A percentile compares a stretch with the other conserved stretches of the same genome.
These are phyloP conservation scores for Erebia palarica DNA, from an alignment of 2,888 invertebrate genomes.

Conservation along the genomic window DNA sequence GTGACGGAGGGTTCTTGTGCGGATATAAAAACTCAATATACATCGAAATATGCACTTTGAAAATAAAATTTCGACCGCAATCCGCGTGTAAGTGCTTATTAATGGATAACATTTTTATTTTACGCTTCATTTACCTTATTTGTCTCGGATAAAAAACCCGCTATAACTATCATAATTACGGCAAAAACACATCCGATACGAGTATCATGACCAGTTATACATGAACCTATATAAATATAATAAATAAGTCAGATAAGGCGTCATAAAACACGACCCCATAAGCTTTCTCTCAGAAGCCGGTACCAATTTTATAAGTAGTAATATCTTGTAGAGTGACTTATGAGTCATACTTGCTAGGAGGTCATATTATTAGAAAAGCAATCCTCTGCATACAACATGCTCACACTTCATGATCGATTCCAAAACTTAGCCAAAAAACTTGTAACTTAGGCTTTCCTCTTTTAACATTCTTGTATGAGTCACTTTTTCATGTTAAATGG, in stretches of 20 bases:
- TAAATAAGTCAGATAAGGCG: conserved; percentile 5
- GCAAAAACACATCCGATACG: background rate
- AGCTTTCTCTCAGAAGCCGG: conserved; percentile 27
- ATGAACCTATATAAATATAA: background rate
- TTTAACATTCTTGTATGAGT: too few species aligned
- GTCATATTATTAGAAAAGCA: background rate
- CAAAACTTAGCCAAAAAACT: too few species aligned
- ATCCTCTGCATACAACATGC: background rate
- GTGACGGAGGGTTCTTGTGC: too few species aligned
- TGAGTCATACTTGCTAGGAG: background rate
- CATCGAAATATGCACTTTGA: too few species aligned
- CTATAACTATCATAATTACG: background rate
- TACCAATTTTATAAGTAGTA: background rate
- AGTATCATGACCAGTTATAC: background rate
- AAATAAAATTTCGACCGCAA: too few species aligned
- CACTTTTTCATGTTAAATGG: too few species aligned
- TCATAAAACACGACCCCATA: conserved; percentile 18
- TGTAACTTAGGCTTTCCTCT: too few species aligned
- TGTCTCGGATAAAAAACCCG: background rate
- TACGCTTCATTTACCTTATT: background rate
- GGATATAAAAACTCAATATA: too few species aligned
- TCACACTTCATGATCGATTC: too few species aligned
- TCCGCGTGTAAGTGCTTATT: too few species aligned
- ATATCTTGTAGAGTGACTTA: conserved; percentile 15
- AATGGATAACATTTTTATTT: background rate